Percentiles rank a stretch among this genome's conserved stretches.
Evolutionary conservation across 1,140 invertebrate species (phyloP).

Genomic region (Bombus sibiricus): DNA sequence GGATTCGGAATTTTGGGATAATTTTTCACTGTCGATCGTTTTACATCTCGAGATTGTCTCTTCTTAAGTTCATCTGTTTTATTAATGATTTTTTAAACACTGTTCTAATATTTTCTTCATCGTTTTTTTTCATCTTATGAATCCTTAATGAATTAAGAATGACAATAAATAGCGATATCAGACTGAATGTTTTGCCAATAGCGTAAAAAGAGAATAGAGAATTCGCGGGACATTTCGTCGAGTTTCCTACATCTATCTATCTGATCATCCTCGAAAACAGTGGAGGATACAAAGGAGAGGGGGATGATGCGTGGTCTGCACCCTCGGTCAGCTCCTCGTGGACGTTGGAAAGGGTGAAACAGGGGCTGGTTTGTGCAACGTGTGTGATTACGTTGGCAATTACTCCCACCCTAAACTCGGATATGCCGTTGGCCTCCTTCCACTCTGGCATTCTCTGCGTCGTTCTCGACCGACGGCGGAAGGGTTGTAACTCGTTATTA

Average conservation of each 20-base stretch:
- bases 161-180: not conserved
- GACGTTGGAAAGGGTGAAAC: slow-evolving; percentile 26
- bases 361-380: slow-evolving; percentile 72
- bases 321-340: slow-evolving; percentile 61
- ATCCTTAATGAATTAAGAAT: too few relatives aligned
- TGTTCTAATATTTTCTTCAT: too few relatives aligned
- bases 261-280: slow-evolving; percentile 72
- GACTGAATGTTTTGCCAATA: not conserved
- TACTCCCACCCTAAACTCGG: slow-evolving; percentile 72
- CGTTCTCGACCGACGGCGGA: slow-evolving; percentile 61
- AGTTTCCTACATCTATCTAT: slow-evolving; percentile 55
- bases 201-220: not conserved
- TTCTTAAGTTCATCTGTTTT: too few relatives aligned
- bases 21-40: too few relatives aligned
- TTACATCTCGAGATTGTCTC: too few relatives aligned
- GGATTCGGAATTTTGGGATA: too few relatives aligned
- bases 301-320: slow-evolving; percentile 55
- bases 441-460: slow-evolving; percentile 38
- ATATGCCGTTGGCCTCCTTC: slow-evolving; percentile 41
- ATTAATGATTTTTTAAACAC: too few relatives aligned
- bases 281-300: slow-evolving; percentile 43
- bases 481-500: slow-evolving; percentile 81
- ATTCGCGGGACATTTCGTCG: slow-evolving; percentile 62
- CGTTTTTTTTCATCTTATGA: too few relatives aligned
- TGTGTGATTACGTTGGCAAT: slow-evolving; percentile 81